Conservation (phyloP, 2,113 vertebrate species). For the Corythoichthys intestinalis region DNA sequence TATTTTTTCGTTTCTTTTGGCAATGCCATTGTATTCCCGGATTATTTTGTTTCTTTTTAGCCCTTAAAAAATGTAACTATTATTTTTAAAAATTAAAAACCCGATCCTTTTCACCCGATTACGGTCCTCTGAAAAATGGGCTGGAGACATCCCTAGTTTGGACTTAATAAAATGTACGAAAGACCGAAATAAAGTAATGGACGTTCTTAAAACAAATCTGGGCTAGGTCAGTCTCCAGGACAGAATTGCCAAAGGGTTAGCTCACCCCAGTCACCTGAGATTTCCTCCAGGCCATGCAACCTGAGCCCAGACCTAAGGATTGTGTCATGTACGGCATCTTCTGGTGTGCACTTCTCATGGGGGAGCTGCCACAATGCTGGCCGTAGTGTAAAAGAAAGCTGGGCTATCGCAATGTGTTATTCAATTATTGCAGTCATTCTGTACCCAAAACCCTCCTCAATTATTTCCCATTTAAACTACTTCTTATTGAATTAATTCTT, state of each 20-base stretch:
- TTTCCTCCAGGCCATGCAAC: conserved; percentile 74
- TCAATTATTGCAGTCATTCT: conserved; percentile 13
- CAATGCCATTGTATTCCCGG: too few species aligned
- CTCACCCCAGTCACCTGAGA: conserved; percentile 72
- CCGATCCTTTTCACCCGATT: too few species aligned
- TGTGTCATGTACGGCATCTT: conserved; percentile 70
- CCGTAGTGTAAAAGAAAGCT: conserved; percentile 33
- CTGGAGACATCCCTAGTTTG: too few species aligned
- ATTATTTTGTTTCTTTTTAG: too few species aligned
- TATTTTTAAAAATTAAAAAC: too few species aligned
- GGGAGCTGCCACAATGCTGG: conserved; percentile 22
- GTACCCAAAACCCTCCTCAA: background rate
- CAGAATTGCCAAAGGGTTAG: conserved; percentile 67
- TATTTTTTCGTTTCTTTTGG: too few species aligned
- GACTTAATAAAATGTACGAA: background rate
- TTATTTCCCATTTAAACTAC: background rate
- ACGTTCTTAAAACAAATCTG: conserved; percentile 75
- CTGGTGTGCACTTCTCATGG: conserved; percentile 55
- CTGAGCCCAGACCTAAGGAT: conserved; percentile 66
- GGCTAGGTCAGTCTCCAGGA: conserved; percentile 69
- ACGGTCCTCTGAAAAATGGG: too few species aligned
- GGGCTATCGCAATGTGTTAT: conserved; percentile 37
- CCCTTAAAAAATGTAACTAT: too few species aligned
- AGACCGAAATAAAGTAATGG: conserved; percentile 58
- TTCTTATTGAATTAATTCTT: background rate